Conservation (phyloP, 2,797 vertebrate genomes). For the Pelodytes ibericus region DNA sequence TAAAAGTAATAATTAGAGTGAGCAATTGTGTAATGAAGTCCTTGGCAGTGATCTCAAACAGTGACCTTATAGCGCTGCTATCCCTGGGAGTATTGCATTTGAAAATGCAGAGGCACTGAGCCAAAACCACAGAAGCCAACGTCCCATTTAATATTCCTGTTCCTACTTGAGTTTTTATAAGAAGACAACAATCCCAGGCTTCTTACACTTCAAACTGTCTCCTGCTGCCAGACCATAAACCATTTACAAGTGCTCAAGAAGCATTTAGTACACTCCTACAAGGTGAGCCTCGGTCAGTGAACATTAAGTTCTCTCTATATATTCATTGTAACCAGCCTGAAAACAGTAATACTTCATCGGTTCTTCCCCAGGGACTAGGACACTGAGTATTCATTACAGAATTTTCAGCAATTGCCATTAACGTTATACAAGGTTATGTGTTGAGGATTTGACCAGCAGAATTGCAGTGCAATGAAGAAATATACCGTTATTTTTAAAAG, state of each 20-base stretch:
- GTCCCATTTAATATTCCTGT: background rate
- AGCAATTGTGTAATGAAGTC: background rate
- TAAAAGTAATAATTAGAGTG: background rate
- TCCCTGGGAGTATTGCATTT: conserved; percentile 17
- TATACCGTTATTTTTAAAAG: no score
- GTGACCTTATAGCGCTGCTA: conserved; percentile 18
- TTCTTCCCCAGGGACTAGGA: background rate
- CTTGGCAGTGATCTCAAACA: background rate
- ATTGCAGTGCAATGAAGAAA: no score
- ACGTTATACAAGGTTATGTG: no score
- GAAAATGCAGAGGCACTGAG: background rate
- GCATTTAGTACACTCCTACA: conserved; percentile 1
- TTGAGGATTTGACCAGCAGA: no score
- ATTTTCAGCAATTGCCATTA: background rate
- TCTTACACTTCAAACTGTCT: conserved; percentile 17
- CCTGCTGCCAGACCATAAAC: conserved; percentile 10
- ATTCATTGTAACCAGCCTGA: background rate
- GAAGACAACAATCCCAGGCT: background rate
- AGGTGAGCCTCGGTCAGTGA: background rate
- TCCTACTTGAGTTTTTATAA: conserved; percentile 3
- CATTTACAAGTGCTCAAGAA: conserved; percentile 3
- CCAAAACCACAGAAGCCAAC: conserved; percentile 30
- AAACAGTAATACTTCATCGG: background rate
- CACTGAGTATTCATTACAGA: background rate
- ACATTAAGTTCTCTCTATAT: background rate